Percentiles rank a stretch among this genome's conserved stretches.
Evolutionary conservation across 2,888 invertebrate genomes (phyloP).

Genomic region (Platycnemis pennipes): DNA sequence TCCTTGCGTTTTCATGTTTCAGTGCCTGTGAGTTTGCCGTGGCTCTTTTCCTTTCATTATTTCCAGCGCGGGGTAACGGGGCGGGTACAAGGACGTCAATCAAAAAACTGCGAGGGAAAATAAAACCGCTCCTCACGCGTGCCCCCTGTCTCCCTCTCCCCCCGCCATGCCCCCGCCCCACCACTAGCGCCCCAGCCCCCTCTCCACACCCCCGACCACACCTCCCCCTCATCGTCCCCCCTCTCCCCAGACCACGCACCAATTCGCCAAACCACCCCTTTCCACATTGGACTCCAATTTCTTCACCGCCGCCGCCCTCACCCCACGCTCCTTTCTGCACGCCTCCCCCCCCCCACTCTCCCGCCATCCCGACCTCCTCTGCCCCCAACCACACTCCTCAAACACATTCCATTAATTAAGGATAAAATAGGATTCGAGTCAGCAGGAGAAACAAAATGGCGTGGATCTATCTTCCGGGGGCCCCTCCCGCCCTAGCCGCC

Average conservation of each 20-base stretch:
- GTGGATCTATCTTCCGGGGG: neutral
- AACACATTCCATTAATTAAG: slow-evolving; percentile 44
- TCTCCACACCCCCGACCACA: neutral
- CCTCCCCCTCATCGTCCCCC: neutral
- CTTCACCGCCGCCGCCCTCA: neutral
- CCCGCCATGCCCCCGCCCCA: neutral
- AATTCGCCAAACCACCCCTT: neutral
- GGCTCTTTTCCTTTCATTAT: slow-evolving; percentile 22
- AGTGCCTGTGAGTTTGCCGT: neutral
- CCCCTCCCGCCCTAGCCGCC: neutral
- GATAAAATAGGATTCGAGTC: slow-evolving; percentile 46
- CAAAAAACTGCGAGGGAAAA: slow-evolving; percentile 23
- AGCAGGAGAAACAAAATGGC: neutral
- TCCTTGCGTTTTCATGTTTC: slow-evolving; percentile 4
- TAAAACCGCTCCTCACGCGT: neutral
- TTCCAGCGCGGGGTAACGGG: neutral
- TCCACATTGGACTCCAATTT: neutral
- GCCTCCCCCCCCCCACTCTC: neutral
- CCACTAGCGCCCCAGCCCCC: neutral
- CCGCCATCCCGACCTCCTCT: neutral
- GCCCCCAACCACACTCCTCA: neutral
- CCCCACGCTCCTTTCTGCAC: neutral
- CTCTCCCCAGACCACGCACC: neutral
- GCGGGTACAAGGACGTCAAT: slow-evolving; percentile 9
- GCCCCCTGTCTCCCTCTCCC: neutral